Base-by-base conservation (phyloP, 2,113 vertebrate species). In the Lampris megalopsis region DNA sequence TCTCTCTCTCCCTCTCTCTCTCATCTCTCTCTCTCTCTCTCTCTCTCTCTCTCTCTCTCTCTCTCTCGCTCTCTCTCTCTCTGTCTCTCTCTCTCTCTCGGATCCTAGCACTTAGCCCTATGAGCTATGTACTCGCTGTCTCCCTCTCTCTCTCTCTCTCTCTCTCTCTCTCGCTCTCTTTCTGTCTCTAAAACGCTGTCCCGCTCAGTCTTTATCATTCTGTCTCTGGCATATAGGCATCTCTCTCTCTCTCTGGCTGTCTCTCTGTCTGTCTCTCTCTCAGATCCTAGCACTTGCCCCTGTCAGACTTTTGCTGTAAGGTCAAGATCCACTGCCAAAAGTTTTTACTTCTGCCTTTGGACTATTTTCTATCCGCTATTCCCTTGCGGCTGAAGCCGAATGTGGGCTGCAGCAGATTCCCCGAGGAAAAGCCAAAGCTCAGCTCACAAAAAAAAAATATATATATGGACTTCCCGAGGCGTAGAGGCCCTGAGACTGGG, bases 371-470 rank as follows among this genome's bases (percentile, higher is more conserved):
- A 70, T 80, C 61, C 74, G 42, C 57, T 75, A 77, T 67, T 61
- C 79, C 75, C 73, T 60, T 10, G 64, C 64, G 81, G 77, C 71
- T 56, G 40, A 63, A 68, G 7, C 40, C 5, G 36, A n/a, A 43
- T 69, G 65, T 69, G 72, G 77, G 81, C 79, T 76, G 56, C 52
- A 74, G 79, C 24, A 49, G 84, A 73, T 66, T 80, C 86, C 86
- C 37, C 43, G 53, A 83, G 89, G 73, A 76, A 78, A 87, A 84
- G 36, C 80, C 80, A 80, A 81, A 88, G 71, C 75, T 79, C 68
- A 63, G 84, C 77, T 88, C 86, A 79, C 86, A 79, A 87, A 90
- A 89, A n/a, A n/a, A n/a, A n/a, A n/a, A n/a, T n/a, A n/a, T n/a
- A n/a, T 87, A 81, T 82, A 88, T 76, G 75, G 67, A 73, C 73